phyloP scores from a whole-genome alignment of 1,140 invertebrate genomes.

The Sarcophaga bullata region DNA sequence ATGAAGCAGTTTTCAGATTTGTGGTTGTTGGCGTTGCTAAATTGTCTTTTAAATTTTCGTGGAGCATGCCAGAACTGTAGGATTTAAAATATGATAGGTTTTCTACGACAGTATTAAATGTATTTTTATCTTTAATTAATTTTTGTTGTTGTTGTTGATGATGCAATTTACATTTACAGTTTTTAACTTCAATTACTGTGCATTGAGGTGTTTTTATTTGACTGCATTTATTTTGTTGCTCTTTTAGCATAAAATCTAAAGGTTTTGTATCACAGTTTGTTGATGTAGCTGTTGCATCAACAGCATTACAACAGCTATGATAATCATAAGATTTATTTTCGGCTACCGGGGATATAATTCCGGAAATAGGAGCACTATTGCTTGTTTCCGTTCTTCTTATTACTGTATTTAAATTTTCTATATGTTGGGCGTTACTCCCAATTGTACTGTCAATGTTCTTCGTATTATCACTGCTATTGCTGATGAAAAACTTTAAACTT shows the following conservation, averaged over 20 bases:
- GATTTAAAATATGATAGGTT: background rate
- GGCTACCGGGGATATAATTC: background rate
- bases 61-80: background rate
- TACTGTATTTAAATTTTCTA: too few species aligned
- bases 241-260: too few species aligned
- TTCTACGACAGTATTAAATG: background rate
- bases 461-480: too few species aligned
- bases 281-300: slow-evolving; percentile 10
- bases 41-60: background rate
- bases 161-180: slow-evolving; percentile 13
- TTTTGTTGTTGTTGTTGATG: background rate
- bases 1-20: background rate
- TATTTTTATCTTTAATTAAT: background rate
- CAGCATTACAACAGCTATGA: slow-evolving; percentile 35
- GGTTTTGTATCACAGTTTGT: background rate
- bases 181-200: slow-evolving; percentile 30
- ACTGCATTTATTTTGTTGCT: too few species aligned
- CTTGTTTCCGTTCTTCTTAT: too few species aligned
- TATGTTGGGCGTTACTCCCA: too few species aligned
- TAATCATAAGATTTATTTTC: slow-evolving; percentile 47
- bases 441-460: too few species aligned
- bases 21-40: background rate
- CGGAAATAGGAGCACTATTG: too few species aligned
- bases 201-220: background rate
- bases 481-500: too few species aligned